Base-by-base conservation (phyloP, 1,140 invertebrate species). In the Drosophila arizonae region DNA sequence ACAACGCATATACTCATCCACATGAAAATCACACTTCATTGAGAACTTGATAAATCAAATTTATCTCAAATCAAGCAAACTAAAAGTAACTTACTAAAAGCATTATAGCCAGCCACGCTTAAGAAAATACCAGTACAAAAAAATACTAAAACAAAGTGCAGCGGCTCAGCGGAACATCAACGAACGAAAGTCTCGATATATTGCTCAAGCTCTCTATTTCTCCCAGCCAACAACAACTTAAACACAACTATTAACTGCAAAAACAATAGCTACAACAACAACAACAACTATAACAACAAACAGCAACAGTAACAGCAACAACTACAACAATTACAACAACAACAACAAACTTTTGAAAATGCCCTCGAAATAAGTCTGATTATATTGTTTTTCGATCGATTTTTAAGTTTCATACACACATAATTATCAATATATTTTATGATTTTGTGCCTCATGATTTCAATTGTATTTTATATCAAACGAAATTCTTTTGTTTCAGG, bases 401-500 rank as follows among this genome's bases (percentile, higher is more conserved):
- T 46, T 9, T 15, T 46, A 6, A 6, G 17, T 46, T 39, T 39
- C 36, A 46, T 73, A 85, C 75, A 88, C 81, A 86, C 84, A 86
- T 87, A 88, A 76, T 76, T 89, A 81, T 81, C 73, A 81, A 39
- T 86, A 39, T 67, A 45, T 70, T 79, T 86, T 81, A 30, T 70
- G 50, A 76, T 90, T 90, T 82, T 76, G 88, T 79, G 69, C 88
- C 72, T 90, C 79, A 88, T 88, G 75, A 79, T 84, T 88, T 87
- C 73, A 84, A 88, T 88, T 89, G 84, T 88, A 89, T 89, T 88
- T 88, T 87, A 72, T 87, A 72, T 87, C 84, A 88, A 87, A 88
- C 80, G 63, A 88, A 94, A 93, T 94, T 90, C 78, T 91, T 94
- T 94, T 95, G 94, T 97, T 97, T 94, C 96, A 99, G 98, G 98